Evolutionary conservation across 2,113 vertebrate species (phyloP), one percentile per base, ranked within the genome.

Genomic region (Thunnus maccoyii): DNA sequence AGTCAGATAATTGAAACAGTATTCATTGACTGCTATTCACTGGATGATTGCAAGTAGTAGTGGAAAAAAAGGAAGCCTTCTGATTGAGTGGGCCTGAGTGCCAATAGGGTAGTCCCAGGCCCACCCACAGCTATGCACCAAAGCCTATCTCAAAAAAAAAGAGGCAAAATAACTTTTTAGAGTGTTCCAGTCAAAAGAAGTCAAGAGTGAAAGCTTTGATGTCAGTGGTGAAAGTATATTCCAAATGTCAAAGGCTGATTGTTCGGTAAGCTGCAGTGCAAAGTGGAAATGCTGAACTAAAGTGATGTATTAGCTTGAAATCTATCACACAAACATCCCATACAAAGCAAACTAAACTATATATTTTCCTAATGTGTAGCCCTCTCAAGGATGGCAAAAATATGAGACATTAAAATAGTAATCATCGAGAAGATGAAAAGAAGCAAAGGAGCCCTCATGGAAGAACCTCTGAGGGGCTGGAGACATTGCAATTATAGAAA

Each of bases 401-500:
- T 48, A 72, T 78, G 60, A 69, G 56, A 76, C 72, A 61, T 84
- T 85, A 82, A 87, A 73, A 86, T 30, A 64, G 15, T 73, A 72
- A 88, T 88, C 78, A 84, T 79, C 61, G 54, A 51, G 58, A 81
- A 81, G 82, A 87, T 89, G 76, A 77, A 88, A 81, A 76, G 79
- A 82, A 66, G 79, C 67, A 80, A 85, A 86, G 86, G 70, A 82
- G 71, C 86, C 70, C 71, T 82, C 27, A 32, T 85, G 75, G 62
- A 89, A 78, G 73, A 89, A 84, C 79, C 88, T 87, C 86, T 57
- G 56, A 88, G 83, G 88, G 87, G 78, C 86, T 89, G 84, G 88
- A 93, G 93, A 95, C 92, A 91, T 89, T 91, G 93, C 94, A 95
- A 95, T 95, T 95, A 95, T 95, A 93, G 94, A 91, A 93, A 92